phyloP scores from a whole-genome alignment of 2,797 vertebrate species.

The Melanotaenia boesemani region DNA sequence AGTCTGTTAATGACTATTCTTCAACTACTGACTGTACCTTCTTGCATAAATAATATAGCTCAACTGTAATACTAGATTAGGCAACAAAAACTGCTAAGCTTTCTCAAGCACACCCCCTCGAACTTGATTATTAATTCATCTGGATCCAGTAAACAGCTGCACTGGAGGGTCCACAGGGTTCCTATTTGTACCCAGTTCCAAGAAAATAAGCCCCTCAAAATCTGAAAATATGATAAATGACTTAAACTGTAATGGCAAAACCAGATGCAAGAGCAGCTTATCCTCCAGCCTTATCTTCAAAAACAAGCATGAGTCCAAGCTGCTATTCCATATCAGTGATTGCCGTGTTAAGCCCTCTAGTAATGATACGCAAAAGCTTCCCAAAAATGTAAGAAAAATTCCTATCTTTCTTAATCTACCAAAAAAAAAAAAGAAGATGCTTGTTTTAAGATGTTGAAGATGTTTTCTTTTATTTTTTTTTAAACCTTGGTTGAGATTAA shows the following conservation, averaged over 20 bases:
- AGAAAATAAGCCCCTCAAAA: constrained; percentile 29
- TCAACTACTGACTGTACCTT: neutral
- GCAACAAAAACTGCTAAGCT: neutral
- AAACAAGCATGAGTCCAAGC: constrained; percentile 51
- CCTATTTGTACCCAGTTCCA: constrained; percentile 1
- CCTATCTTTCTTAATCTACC: constrained; percentile 12
- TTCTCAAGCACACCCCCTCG: neutral
- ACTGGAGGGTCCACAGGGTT: neutral
- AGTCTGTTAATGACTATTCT: neutral
- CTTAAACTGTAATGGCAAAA: constrained; percentile 47
- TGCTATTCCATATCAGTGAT: constrained; percentile 52
- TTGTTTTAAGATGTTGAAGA: too few species aligned
- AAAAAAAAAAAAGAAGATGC: neutral
- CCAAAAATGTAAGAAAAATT: constrained; percentile 39
- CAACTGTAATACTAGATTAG: neutral
- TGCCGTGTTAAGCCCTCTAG: constrained; percentile 51
- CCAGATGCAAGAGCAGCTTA: constrained; percentile 40
- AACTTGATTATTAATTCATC: constrained; percentile 12
- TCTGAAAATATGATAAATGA: constrained; percentile 35
- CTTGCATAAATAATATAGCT: neutral
- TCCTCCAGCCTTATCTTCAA: constrained; percentile 52
- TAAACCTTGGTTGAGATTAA: neutral
- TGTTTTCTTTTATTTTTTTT: neutral
- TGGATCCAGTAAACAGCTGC: constrained; percentile 3
- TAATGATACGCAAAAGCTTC: constrained; percentile 34